A percentile compares a stretch with the other conserved stretches of the same genome.
Conservation (phyloP, 2,797 vertebrate species). For the Schizopygopsis malacanthus region DNA sequence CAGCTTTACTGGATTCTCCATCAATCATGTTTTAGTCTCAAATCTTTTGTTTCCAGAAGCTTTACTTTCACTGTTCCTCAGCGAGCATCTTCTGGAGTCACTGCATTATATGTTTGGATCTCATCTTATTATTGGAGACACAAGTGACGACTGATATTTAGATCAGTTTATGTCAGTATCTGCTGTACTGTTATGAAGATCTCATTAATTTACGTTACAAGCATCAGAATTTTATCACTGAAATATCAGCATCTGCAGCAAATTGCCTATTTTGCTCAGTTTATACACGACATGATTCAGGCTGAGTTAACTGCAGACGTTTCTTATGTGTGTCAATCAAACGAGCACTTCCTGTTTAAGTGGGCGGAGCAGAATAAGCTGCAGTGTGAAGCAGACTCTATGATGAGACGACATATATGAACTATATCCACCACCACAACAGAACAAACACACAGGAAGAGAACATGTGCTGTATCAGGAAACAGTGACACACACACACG, state of each 20-base stretch:
- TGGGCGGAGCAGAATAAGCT: not conserved
- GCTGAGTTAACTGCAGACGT: not conserved
- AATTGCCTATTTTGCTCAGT: not conserved
- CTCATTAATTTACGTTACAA: too few species aligned
- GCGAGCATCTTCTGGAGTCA: too few species aligned
- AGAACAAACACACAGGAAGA: not conserved
- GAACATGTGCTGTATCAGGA: constrained; percentile 1
- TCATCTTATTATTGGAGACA: not conserved
- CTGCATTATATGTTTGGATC: too few species aligned
- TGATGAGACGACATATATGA: not conserved
- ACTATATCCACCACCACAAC: not conserved
- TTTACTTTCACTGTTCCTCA: too few species aligned
- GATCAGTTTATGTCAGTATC: not conserved
- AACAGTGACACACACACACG: constrained; percentile 17
- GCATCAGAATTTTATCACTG: not conserved
- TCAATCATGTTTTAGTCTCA: too few species aligned
- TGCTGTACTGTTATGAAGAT: not conserved
- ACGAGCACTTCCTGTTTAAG: not conserved
- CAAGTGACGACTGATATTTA: not conserved
- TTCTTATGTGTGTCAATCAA: not conserved
- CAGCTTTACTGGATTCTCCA: too few species aligned
- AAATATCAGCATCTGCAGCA: not conserved
- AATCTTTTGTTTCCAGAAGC: too few species aligned
- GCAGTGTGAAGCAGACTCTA: not conserved
- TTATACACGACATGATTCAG: not conserved